phyloP scores from a whole-genome alignment of 2,113 vertebrate species.

The Microtus montanus region DNA sequence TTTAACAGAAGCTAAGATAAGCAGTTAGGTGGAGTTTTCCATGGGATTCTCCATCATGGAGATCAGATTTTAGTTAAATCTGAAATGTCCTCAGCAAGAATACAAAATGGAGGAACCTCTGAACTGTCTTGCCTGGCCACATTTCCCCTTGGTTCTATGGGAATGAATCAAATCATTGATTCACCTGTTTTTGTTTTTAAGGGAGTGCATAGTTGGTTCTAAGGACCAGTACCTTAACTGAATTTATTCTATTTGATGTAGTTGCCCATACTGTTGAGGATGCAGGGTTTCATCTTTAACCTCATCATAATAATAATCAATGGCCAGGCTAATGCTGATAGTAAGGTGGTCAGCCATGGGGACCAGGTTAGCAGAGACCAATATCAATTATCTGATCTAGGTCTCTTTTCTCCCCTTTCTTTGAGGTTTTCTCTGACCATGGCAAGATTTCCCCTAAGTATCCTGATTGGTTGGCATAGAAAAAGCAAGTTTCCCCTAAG shows the following conservation, averaged over 20 bases:
- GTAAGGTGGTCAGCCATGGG: background rate
- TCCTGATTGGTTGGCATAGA: background rate
- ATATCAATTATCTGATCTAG: background rate
- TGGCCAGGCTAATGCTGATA: background rate
- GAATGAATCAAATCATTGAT: background rate
- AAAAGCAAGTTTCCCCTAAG: background rate
- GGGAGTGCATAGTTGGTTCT: background rate
- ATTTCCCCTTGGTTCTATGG: background rate
- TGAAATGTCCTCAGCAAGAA: background rate
- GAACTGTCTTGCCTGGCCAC: background rate
- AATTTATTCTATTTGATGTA: background rate
- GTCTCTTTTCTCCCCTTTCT: background rate
- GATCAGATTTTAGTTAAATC: background rate
- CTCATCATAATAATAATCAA: background rate
- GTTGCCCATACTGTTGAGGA: background rate
- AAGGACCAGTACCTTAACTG: background rate
- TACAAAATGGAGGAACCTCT: background rate
- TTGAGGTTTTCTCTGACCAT: background rate
- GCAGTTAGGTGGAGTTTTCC: background rate
- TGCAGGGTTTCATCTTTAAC: background rate
- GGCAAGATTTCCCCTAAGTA: background rate
- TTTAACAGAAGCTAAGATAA: background rate
- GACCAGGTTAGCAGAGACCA: background rate
- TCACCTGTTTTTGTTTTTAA: too few species aligned
- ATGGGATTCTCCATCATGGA: background rate